phyloP scores from a whole-genome alignment of 1,140 invertebrate species.

The Lethrus apterus region DNA sequence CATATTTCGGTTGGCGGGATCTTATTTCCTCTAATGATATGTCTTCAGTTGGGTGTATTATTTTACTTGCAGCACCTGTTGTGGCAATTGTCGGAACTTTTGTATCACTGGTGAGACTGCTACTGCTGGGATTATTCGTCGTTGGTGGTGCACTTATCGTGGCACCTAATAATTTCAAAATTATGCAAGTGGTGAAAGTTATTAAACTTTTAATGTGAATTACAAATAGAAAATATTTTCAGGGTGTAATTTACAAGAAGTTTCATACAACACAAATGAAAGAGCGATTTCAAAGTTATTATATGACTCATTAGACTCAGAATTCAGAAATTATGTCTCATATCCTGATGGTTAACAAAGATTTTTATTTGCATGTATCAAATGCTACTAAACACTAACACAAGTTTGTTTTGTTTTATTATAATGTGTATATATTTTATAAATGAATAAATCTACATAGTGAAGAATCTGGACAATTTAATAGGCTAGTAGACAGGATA shows the following conservation, averaged over 20 bases:
- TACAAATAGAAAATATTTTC: conserved; percentile 1
- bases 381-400: too few relatives aligned
- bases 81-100: conserved; percentile 69
- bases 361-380: too few relatives aligned
- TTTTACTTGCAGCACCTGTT: conserved; percentile 79
- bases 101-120: conserved; percentile 43
- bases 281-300: too few relatives aligned
- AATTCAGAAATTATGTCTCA: too few relatives aligned
- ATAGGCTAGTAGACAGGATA: too few relatives aligned
- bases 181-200: not conserved
- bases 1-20: conserved; percentile 68
- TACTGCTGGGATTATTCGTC: conserved; percentile 42
- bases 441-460: too few relatives aligned
- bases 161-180: conserved; percentile 47
- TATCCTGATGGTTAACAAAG: too few relatives aligned
- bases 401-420: too few relatives aligned
- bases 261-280: too few relatives aligned
- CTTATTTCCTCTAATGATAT: conserved; percentile 85
- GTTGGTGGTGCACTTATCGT: conserved; percentile 62
- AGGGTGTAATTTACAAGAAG: not conserved
- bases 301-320: too few relatives aligned
- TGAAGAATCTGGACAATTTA: too few relatives aligned
- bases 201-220: not conserved
- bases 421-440: too few relatives aligned
- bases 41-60: conserved; percentile 91